Evolutionary conservation across 2,113 vertebrate species (phyloP).

Genomic region (Bubo blakistoni): DNA sequence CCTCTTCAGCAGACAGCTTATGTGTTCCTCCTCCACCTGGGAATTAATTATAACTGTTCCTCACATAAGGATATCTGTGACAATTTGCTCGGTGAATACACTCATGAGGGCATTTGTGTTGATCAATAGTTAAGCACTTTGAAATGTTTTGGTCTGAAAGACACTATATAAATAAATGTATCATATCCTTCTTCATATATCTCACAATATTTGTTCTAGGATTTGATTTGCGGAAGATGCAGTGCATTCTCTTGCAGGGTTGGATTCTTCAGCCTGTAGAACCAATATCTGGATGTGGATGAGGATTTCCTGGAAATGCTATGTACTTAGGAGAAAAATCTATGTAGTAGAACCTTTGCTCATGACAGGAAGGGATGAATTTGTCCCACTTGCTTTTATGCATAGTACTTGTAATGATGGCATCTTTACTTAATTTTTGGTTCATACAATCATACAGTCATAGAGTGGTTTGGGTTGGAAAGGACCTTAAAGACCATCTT

Average conservation of each 20-base stretch:
- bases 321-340: not conserved
- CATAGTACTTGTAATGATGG: not conserved
- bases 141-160: slow-evolving; percentile 10
- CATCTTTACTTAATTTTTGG: not conserved
- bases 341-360: not conserved
- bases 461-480: too few relatives aligned
- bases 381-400: not conserved
- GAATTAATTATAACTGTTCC: not conserved
- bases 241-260: not conserved
- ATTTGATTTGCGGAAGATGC: slow-evolving; percentile 12
- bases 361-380: not conserved
- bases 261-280: not conserved
- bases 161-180: not conserved
- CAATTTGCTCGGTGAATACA: not conserved
- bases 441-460: not conserved
- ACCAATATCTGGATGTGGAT: not conserved
- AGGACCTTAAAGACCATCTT: too few relatives aligned
- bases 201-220: slow-evolving; percentile 11
- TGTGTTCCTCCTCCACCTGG: not conserved
- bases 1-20: not conserved
- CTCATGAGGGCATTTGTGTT: not conserved
- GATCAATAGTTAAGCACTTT: slow-evolving; percentile 24
- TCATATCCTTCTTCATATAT: not conserved
- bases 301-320: not conserved
- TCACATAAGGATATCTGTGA: not conserved